These are phyloP conservation scores for Gallirallus australis DNA, from an alignment of 2,797 vertebrate species.

Conservation along the genomic window DNA sequence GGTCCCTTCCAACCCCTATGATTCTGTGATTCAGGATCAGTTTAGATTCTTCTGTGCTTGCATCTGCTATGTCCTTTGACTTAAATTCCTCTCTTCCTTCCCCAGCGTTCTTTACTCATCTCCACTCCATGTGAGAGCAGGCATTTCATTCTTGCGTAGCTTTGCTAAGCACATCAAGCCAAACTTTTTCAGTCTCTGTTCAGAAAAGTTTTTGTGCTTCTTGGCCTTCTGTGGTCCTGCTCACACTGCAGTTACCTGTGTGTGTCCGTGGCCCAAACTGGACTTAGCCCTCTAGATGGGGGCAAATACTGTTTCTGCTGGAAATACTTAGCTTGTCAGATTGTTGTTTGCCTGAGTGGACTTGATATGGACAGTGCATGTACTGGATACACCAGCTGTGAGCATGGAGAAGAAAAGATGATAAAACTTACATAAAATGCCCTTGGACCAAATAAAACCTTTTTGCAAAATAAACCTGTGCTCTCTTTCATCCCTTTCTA, in stretches of 20 bases:
- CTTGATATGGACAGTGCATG: neutral
- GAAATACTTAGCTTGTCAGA: neutral
- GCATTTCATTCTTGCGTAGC: neutral
- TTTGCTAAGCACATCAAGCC: neutral
- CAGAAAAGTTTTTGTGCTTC: neutral
- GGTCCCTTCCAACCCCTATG: too few relatives aligned
- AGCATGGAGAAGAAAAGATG: neutral
- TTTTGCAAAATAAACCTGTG: neutral
- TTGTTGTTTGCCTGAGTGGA: neutral
- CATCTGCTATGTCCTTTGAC: neutral
- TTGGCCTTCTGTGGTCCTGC: neutral
- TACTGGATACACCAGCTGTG: neutral
- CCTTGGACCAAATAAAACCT: neutral
- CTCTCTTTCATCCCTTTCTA: slow-evolving; percentile 30
- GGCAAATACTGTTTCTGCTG: neutral
- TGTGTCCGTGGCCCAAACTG: neutral
- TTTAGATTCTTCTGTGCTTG: neutral
- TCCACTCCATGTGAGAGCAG: neutral
- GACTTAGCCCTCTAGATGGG: neutral
- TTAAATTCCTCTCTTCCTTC: neutral
- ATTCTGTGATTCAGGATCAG: neutral
- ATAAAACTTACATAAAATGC: neutral
- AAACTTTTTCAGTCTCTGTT: neutral
- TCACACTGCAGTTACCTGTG: neutral
- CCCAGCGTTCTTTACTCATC: neutral